Conservation (phyloP, 2,113 vertebrate genomes). For the Pygoscelis antarcticus region DNA sequence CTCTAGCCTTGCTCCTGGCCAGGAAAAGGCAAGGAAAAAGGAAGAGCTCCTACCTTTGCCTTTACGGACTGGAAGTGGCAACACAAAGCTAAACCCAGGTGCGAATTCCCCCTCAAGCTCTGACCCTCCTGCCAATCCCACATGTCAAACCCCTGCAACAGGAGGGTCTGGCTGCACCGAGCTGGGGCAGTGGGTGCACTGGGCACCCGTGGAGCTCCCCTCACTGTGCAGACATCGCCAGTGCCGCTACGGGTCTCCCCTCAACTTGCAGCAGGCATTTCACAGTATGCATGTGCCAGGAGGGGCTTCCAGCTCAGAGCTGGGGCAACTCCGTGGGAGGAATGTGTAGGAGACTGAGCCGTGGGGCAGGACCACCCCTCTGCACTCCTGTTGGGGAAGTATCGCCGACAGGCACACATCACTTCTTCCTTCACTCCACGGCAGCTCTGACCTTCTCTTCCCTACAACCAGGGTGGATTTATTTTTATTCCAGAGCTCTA, state of each 20-base stretch:
- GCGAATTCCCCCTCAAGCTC: neutral
- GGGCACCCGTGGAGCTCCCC: neutral
- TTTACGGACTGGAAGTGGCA: neutral
- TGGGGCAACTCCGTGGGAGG: neutral
- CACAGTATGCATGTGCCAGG: neutral
- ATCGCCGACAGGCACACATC: neutral
- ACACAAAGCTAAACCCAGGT: neutral
- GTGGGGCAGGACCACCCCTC: neutral
- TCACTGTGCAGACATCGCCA: neutral
- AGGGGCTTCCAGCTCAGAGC: neutral
- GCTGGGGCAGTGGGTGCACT: neutral
- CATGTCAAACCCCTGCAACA: neutral
- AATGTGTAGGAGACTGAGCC: neutral
- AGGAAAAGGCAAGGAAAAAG: neutral
- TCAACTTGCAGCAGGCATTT: neutral
- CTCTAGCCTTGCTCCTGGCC: neutral
- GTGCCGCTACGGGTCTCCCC: accelerated
- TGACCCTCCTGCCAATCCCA: neutral
- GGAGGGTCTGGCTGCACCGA: neutral
- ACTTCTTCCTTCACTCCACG: neutral
- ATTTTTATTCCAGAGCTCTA: neutral
- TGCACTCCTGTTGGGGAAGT: neutral
- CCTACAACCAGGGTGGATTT: neutral
- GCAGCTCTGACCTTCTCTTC: neutral
- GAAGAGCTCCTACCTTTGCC: neutral